Percentiles rank a stretch among this genome's conserved stretches.
Evolutionary conservation across 2,888 invertebrate genomes (phyloP).

Genomic region (Synanthedon formicaeformis): DNA sequence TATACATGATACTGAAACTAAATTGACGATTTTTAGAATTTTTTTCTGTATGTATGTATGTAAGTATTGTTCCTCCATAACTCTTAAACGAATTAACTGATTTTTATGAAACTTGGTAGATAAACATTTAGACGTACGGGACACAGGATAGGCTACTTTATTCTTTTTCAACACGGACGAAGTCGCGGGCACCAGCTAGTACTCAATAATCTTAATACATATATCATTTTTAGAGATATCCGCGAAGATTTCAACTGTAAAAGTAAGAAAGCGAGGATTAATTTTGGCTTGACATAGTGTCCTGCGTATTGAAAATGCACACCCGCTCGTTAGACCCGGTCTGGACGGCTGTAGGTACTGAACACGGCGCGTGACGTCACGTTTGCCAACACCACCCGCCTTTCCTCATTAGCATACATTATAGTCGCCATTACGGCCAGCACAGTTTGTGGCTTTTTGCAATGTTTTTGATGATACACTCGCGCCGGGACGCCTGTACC

Average conservation of each 20-base stretch:
- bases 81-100: no score
- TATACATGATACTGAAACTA: no score
- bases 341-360: conserved; percentile 30
- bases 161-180: no score
- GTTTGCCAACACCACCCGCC: conserved; percentile 46
- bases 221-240: no score
- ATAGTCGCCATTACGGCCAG: conserved; percentile 59
- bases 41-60: no score
- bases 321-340: conserved; percentile 55
- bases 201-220: no score
- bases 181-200: no score
- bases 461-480: conserved; percentile 50
- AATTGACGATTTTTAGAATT: no score
- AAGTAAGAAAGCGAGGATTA: conserved; percentile 7
- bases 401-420: conserved; percentile 68
- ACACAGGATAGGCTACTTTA: no score
- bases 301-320: conserved; percentile 55
- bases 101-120: no score
- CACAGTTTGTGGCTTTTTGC: conserved; percentile 49
- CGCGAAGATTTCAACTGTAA: neutral
- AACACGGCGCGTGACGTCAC: conserved; percentile 55
- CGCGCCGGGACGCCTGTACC: conserved; percentile 16
- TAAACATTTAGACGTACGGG: no score
- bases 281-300: conserved; percentile 17
- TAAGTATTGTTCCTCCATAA: no score